Conservation (phyloP, 2,797 vertebrate species). For the Decapterus maruadsi region DNA sequence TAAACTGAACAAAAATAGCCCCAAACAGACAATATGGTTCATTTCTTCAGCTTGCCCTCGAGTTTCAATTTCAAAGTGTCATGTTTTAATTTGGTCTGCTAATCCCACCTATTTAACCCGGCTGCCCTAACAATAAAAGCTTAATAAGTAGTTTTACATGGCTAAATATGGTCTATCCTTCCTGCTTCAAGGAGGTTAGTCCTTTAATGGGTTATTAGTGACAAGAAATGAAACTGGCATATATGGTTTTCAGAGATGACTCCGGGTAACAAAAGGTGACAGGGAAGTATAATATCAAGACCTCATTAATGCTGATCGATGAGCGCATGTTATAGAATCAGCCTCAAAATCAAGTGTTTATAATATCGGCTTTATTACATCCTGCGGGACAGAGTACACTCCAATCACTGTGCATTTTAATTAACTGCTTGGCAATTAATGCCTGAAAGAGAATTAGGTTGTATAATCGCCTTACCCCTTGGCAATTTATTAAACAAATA, state of each 20-base stretch:
- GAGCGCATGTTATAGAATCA: constrained; percentile 68
- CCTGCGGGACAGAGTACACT: constrained; percentile 65
- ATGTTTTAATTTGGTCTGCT: constrained; percentile 55
- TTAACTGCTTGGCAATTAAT: constrained; percentile 85
- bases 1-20: not conserved
- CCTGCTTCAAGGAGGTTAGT: constrained; percentile 50
- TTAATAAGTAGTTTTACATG: constrained; percentile 66
- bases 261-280: constrained; percentile 62
- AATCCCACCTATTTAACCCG: constrained; percentile 67
- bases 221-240: constrained; percentile 61
- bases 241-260: constrained; percentile 48
- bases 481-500: constrained; percentile 83
- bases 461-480: constrained; percentile 81
- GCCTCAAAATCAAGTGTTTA: constrained; percentile 77
- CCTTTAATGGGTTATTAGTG: constrained; percentile 62
- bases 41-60: not conserved
- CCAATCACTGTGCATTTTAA: constrained; percentile 81
- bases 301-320: constrained; percentile 66
- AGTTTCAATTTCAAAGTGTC: constrained; percentile 35
- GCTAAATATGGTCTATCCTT: constrained; percentile 56
- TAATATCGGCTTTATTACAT: constrained; percentile 74
- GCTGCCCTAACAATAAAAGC: constrained; percentile 55
- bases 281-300: constrained; percentile 62
- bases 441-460: constrained; percentile 80
- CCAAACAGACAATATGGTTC: not conserved